Percentiles rank a stretch among this genome's conserved stretches.
These are phyloP conservation scores for Physocephala rufipes DNA, from an alignment of 2,888 invertebrate species.

Conservation along the genomic window DNA sequence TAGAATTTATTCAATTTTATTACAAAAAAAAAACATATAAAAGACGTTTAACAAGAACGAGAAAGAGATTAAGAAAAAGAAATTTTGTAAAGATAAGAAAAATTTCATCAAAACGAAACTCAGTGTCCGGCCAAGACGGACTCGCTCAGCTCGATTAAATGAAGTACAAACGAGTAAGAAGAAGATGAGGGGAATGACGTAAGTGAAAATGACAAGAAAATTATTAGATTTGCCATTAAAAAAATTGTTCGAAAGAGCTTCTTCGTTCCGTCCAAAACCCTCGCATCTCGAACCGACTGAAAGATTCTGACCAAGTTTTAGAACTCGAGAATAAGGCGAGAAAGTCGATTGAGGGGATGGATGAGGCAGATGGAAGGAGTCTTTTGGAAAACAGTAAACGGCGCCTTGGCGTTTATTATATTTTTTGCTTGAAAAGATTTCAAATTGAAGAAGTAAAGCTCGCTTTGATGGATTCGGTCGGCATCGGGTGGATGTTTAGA, in stretches of 20 bases:
- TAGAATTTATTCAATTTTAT: conserved; percentile 50
- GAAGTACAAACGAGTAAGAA: background rate
- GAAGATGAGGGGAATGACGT: background rate
- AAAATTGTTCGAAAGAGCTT: background rate
- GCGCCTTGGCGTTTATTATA: too few relatives aligned
- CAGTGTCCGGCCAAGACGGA: conserved; percentile 19
- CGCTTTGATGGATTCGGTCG: background rate
- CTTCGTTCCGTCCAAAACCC: too few relatives aligned
- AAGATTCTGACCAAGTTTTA: too few relatives aligned
- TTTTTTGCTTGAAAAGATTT: too few relatives aligned
- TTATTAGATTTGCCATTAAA: conserved; percentile 32
- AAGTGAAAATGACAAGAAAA: conserved; percentile 35
- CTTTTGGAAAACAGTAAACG: too few relatives aligned
- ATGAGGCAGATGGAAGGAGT: too few relatives aligned
- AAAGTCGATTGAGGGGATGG: background rate
- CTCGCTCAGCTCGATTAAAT: too few relatives aligned
- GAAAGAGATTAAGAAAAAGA: conserved; percentile 8
- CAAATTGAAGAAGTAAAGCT: too few relatives aligned
- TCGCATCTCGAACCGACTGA: too few relatives aligned
- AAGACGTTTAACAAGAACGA: background rate
- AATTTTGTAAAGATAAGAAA: conserved; percentile 40
- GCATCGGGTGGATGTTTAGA: background rate
- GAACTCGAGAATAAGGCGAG: too few relatives aligned
- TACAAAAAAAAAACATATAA: conserved; percentile 37
- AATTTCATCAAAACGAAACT: conserved; percentile 49